Evolutionary conservation across 2,888 invertebrate genomes (phyloP).

Genomic region (Eledona agricola): DNA sequence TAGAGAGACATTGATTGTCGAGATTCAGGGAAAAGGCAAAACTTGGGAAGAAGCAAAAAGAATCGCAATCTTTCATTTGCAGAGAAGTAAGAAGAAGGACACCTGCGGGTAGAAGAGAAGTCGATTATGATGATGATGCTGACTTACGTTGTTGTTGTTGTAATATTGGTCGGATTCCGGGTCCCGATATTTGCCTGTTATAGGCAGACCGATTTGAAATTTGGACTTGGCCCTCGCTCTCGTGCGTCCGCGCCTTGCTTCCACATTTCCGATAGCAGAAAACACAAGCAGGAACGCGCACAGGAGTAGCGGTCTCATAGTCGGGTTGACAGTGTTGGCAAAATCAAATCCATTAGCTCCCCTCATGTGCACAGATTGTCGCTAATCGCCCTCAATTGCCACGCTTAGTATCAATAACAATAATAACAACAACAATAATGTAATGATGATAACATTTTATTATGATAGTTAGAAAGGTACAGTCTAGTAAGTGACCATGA

Average conservation of each 20-base stretch:
- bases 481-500: conserved; percentile 64
- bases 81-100: too few relatives aligned
- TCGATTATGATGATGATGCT: too few relatives aligned
- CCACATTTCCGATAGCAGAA: conserved; percentile 44
- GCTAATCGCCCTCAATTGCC: conserved; percentile 45
- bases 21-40: too few relatives aligned
- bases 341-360: conserved; percentile 31
- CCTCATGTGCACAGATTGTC: conserved; percentile 41
- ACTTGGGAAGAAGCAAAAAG: too few relatives aligned
- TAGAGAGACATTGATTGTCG: too few relatives aligned
- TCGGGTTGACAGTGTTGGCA: conserved; percentile 29
- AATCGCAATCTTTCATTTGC: too few relatives aligned
- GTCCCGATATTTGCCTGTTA: conserved; percentile 89
- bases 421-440: too few relatives aligned
- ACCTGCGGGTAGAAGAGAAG: too few relatives aligned
- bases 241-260: conserved; percentile 74
- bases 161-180: conserved; percentile 92
- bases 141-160: conserved; percentile 86
- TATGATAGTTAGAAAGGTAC: conserved; percentile 12
- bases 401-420: conserved; percentile 29
- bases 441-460: too few relatives aligned
- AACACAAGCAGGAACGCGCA: conserved; percentile 40
- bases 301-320: conserved; percentile 47
- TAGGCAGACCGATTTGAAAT: conserved; percentile 86
- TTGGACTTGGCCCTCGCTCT: conserved; percentile 80